A percentile compares a stretch with the other conserved stretches of the same genome.
These are phyloP conservation scores for Hypanus sabinus DNA, from an alignment of 2,113 vertebrate species.

Conservation along the genomic window DNA sequence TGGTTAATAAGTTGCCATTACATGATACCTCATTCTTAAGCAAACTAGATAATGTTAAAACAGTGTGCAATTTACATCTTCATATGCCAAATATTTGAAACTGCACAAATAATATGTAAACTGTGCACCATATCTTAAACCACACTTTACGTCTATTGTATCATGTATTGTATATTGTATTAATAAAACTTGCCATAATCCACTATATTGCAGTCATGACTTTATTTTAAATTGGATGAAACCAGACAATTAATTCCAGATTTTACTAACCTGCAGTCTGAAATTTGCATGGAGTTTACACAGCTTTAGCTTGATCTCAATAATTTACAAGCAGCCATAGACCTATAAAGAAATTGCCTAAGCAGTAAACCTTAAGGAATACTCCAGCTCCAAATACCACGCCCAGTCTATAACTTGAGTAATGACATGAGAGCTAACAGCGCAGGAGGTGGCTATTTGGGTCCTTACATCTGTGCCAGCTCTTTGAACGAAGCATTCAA, in stretches of 20 bases:
- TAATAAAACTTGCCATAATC: not conserved
- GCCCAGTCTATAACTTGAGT: not conserved
- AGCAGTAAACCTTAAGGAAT: not conserved
- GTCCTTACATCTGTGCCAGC: not conserved
- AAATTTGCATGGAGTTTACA: not conserved
- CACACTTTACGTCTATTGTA: not conserved
- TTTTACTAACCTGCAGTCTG: not conserved
- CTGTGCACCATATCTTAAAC: not conserved
- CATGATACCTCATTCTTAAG: not conserved
- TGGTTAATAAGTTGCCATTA: not conserved
- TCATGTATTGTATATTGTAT: too few species aligned
- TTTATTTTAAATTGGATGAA: not conserved
- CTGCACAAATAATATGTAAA: not conserved
- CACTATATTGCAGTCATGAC: not conserved
- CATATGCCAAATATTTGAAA: not conserved
- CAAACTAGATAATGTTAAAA: not conserved
- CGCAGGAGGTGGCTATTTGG: not conserved
- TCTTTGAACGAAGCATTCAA: not conserved
- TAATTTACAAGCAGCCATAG: not conserved
- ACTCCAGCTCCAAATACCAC: not conserved
- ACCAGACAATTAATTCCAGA: not conserved
- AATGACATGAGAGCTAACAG: not conserved
- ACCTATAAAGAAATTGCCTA: not conserved
- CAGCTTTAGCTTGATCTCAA: not conserved
- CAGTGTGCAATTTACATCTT: not conserved